Conservation (phyloP, 2,797 vertebrate species). For the Orestias chungarensis region DNA sequence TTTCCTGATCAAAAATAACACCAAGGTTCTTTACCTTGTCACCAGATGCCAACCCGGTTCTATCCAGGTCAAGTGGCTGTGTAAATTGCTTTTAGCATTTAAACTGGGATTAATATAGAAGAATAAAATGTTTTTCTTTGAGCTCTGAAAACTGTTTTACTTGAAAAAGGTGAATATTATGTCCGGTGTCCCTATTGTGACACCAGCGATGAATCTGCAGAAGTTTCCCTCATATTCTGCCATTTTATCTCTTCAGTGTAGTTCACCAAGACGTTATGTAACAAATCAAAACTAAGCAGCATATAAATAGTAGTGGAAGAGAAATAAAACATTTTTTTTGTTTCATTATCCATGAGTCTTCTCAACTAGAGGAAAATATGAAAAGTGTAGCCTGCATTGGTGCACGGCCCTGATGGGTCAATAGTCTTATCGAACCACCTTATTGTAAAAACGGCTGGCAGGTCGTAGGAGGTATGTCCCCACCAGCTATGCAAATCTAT, state of each 20-base stretch:
- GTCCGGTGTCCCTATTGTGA: neutral
- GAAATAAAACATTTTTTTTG: neutral
- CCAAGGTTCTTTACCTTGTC: too few relatives aligned
- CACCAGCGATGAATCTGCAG: neutral
- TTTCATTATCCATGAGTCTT: neutral
- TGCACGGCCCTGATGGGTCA: neutral
- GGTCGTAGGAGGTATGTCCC: too few relatives aligned
- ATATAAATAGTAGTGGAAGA: neutral
- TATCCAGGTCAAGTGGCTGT: too few relatives aligned
- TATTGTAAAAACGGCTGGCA: neutral
- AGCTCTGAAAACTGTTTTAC: neutral
- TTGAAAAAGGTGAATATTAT: neutral
- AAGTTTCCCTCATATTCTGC: too few relatives aligned
- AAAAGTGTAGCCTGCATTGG: neutral
- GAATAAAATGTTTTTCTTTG: neutral
- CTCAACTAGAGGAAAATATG: neutral
- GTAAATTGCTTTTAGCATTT: conserved; percentile 6
- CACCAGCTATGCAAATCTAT: too few relatives aligned
- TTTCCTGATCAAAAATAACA: too few relatives aligned
- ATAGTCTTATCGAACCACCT: neutral
- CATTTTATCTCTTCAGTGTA: too few relatives aligned
- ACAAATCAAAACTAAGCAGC: neutral
- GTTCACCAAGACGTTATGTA: neutral
- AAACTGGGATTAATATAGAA: conserved; percentile 6
- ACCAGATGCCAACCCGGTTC: too few relatives aligned